Evolutionary conservation across 2,797 vertebrate species (phyloP), one percentile per base, ranked within the genome.

Genomic region (Lutjanus argentimaculatus): DNA sequence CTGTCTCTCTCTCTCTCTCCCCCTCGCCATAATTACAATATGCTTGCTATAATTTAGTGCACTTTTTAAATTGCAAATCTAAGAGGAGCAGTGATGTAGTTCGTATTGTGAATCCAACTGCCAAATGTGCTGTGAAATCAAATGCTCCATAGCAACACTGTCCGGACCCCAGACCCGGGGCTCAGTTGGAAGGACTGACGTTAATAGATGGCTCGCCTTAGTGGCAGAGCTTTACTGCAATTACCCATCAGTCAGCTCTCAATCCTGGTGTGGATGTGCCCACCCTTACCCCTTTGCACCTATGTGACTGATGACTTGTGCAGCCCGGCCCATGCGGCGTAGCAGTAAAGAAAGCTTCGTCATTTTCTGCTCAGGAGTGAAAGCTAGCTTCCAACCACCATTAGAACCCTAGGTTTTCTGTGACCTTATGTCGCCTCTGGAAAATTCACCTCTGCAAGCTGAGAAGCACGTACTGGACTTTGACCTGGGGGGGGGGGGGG

Each of bases 201-300:
- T 85, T 90, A 92, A 94, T 87, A 79, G 85, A 91, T 87, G 80
- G 77, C 70, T 58, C 55, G 79, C 67, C 68, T 86, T 81, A 55
- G 72, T 79, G 82, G 74, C 87, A 80, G 67, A 77, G 83, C 82
- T 87, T 85, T 79, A 67, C 72, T 57, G 80, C 90, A 85, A 88
- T 80, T 82, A 84, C 79, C 78, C 86, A 91, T 93, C 92, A 92
- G 88, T 90, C 92, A 86, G 82, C 82, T 91, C 78, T 89, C 81
- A 89, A 46, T 88, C 79, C 84, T 42, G 74, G 79, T 86, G 75
- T 87, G 82, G 76, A 85, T 77, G 86, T 84, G 63, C 64, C 71
- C 83, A 73, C 67, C 77, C 77, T 83, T 84, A 80, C 70, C 75
- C 71, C 67, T 77, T 69, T 80, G 66, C 85, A 75, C 79, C 77